Evolutionary conservation across 1,140 invertebrate species (phyloP).

Genomic region (Eurosta solidaginis): DNA sequence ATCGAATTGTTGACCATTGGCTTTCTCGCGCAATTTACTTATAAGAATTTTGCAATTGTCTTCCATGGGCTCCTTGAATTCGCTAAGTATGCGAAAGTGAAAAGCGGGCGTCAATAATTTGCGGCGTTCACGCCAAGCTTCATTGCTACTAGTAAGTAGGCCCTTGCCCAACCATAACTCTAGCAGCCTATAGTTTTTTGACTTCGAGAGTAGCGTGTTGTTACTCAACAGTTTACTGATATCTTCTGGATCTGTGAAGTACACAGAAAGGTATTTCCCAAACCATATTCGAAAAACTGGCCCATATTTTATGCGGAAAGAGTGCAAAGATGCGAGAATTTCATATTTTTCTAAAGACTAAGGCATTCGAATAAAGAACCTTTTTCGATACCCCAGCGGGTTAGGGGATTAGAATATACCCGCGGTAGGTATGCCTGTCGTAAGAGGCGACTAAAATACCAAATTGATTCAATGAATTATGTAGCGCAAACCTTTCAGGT

Average conservation of each 20-base stretch:
- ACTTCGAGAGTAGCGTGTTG: conserved; percentile 66
- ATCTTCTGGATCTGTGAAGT: conserved; percentile 52
- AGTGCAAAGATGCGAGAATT: conserved; percentile 42
- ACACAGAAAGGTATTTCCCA: conserved; percentile 53
- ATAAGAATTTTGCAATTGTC: conserved; percentile 60
- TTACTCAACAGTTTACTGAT: conserved; percentile 63
- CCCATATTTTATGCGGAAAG: conserved; percentile 45
- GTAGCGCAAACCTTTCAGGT: no score
- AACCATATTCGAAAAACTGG: conserved; percentile 55
- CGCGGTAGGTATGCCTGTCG: no score
- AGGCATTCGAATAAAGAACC: no score
- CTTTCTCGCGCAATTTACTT: conserved; percentile 43
- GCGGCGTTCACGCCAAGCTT: conserved; percentile 79
- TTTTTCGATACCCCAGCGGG: no score
- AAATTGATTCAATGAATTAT: no score
- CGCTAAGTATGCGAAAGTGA: conserved; percentile 84
- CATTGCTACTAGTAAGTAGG: conserved; percentile 69
- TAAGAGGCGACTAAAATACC: no score
- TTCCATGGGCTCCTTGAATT: conserved; percentile 72
- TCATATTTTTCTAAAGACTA: conserved; percentile 32
- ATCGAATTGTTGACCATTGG: conserved; percentile 61
- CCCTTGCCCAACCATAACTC: conserved; percentile 71
- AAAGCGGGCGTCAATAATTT: conserved; percentile 88
- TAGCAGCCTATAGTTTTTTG: conserved; percentile 62
- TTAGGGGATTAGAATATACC: no score